A percentile compares a stretch with the other conserved stretches of the same genome.
These are phyloP conservation scores for Sylvicola fuscatus DNA, from an alignment of 2,888 invertebrate species.

Conservation along the genomic window DNA sequence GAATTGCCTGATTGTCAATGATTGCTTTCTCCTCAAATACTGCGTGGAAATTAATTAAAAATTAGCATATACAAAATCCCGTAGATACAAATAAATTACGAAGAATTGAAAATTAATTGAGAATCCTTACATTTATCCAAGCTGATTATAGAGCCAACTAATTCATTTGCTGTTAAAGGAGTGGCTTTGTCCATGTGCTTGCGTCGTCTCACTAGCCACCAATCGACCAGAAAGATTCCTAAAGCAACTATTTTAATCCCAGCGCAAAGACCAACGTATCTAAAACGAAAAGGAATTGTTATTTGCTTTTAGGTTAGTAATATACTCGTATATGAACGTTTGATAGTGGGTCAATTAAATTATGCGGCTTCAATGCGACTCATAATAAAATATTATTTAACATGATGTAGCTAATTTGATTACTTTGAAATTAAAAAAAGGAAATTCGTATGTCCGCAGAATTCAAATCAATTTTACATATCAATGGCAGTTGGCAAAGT, in stretches of 20 bases:
- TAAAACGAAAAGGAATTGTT: constrained; percentile 16
- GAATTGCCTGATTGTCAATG: constrained; percentile 24
- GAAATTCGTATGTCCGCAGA: too few species aligned
- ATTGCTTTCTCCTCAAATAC: constrained; percentile 56
- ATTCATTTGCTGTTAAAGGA: constrained; percentile 38
- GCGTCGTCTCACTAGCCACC: constrained; percentile 69
- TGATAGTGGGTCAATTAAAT: too few species aligned
- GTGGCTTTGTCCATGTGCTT: constrained; percentile 37
- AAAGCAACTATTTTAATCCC: constrained; percentile 74
- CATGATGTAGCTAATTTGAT: too few species aligned
- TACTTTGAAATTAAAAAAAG: too few species aligned
- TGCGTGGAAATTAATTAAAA: constrained; percentile 18
- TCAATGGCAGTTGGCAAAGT: too few species aligned
- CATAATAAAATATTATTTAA: too few species aligned
- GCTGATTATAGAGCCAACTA: constrained; percentile 66
- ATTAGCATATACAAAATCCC: too few species aligned
- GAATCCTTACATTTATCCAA: constrained; percentile 52
- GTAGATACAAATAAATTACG: too few species aligned
- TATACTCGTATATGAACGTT: not conserved
- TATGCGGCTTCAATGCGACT: too few species aligned
- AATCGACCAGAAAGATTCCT: constrained; percentile 68
- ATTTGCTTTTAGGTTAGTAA: not conserved
- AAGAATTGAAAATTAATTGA: constrained; percentile 1
- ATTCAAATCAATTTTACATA: too few species aligned
- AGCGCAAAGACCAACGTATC: constrained; percentile 78